A percentile compares a stretch with the other conserved stretches of the same genome.
These are phyloP conservation scores for Sesia bembeciformis DNA, from an alignment of 2,888 invertebrate species.

Conservation along the genomic window DNA sequence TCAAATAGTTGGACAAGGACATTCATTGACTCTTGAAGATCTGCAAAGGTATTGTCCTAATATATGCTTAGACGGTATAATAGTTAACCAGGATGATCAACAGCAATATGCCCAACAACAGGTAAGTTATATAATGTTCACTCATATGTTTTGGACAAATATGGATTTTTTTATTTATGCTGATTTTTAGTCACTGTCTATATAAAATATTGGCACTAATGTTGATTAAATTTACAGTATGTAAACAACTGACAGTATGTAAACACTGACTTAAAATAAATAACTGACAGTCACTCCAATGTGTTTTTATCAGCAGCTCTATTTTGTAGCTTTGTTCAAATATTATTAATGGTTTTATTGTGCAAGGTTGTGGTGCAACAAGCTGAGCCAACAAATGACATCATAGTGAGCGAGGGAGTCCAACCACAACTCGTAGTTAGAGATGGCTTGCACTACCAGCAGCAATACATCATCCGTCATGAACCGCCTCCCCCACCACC, in stretches of 20 bases:
- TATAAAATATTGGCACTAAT: neutral
- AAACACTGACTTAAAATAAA: too few species aligned
- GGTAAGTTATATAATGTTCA: slow-evolving; percentile 22
- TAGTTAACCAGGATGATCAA: slow-evolving; percentile 67
- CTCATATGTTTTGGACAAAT: neutral
- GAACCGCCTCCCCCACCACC: slow-evolving; percentile 46
- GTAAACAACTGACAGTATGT: neutral
- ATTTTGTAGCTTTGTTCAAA: too few species aligned
- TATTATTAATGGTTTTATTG: too few species aligned
- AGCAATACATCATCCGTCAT: slow-evolving; percentile 65
- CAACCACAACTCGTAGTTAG: slow-evolving; percentile 59
- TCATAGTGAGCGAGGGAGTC: slow-evolving; percentile 68
- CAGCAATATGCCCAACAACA: slow-evolving; percentile 66
- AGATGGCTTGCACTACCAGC: slow-evolving; percentile 63
- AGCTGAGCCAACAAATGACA: slow-evolving; percentile 68
- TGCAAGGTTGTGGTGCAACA: slow-evolving; percentile 68
- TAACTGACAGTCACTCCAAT: too few species aligned
- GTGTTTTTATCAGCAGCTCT: too few species aligned
- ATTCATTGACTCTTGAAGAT: slow-evolving; percentile 72
- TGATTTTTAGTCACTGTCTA: neutral
- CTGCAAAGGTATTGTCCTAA: slow-evolving; percentile 78
- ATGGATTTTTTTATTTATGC: neutral
- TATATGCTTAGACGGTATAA: slow-evolving; percentile 68
- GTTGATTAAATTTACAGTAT: neutral
- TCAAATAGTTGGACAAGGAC: slow-evolving; percentile 77